These are phyloP conservation scores for Standfussiana lucernea DNA, from an alignment of 2,888 invertebrate species.

Conservation along the genomic window DNA sequence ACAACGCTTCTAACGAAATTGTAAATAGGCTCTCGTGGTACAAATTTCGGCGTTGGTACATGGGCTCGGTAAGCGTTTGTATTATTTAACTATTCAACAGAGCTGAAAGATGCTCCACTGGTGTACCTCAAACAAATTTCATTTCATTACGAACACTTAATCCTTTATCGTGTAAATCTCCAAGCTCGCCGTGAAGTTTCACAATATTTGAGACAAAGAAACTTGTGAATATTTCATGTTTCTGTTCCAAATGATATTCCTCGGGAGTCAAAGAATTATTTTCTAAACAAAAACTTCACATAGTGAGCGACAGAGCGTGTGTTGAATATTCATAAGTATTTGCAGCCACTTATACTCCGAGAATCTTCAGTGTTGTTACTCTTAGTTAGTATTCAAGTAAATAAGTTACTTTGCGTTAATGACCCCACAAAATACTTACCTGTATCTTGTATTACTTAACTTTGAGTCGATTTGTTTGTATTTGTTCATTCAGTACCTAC, in stretches of 20 bases:
- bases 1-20: constrained; percentile 47
- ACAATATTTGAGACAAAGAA: constrained; percentile 81
- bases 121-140: constrained; percentile 70
- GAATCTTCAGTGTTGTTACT: constrained; percentile 60
- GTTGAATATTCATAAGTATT: constrained; percentile 81
- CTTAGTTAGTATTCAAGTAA: constrained; percentile 43
- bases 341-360: constrained; percentile 64
- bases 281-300: constrained; percentile 78
- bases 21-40: constrained; percentile 41
- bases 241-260: constrained; percentile 79
- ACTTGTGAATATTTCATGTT: constrained; percentile 86
- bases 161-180: constrained; percentile 85
- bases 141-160: constrained; percentile 75
- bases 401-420: constrained; percentile 37
- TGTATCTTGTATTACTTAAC: constrained; percentile 14
- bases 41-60: constrained; percentile 49
- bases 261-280: constrained; percentile 79
- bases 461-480: constrained; percentile 30
- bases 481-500: constrained; percentile 28
- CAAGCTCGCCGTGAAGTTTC: constrained; percentile 83
- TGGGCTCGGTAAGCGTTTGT: constrained; percentile 44
- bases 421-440: constrained; percentile 33
- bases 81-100: constrained; percentile 60
- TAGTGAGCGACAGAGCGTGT: constrained; percentile 58
- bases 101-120: constrained; percentile 51